Evolutionary conservation across 1,140 invertebrate genomes (phyloP).

Genomic region (Pygmarrhopalites habei): DNA sequence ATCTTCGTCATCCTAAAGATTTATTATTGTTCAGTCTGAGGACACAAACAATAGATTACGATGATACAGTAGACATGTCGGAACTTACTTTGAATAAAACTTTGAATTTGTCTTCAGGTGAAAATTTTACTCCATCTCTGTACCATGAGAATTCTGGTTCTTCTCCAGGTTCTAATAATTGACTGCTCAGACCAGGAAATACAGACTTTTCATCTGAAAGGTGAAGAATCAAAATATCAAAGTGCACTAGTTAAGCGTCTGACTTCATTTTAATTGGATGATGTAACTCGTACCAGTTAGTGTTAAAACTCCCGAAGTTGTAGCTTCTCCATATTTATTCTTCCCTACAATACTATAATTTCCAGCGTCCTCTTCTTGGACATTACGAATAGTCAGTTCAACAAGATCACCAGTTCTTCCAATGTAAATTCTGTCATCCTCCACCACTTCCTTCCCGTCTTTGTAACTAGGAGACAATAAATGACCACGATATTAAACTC

Average conservation of each 20-base stretch:
- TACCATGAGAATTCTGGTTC: conserved; percentile 81
- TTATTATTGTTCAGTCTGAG: background rate
- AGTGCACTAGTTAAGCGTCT: no score
- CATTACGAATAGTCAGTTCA: conserved; percentile 78
- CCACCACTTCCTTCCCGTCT: conserved; percentile 63
- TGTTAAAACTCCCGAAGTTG: conserved; percentile 55
- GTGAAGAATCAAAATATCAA: background rate
- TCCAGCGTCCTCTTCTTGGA: conserved; percentile 71
- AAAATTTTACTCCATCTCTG: conserved; percentile 78
- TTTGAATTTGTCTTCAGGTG: conserved; percentile 88
- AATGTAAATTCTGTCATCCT: conserved; percentile 56
- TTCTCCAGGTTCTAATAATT: conserved; percentile 62
- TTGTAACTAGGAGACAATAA: conserved; percentile 61
- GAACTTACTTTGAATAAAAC: conserved; percentile 64
- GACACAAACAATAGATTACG: background rate
- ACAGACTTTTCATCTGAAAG: conserved; percentile 66
- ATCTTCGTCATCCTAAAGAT: conserved; percentile 73
- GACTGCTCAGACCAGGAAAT: conserved; percentile 60
- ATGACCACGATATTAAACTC: background rate
- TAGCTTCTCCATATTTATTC: conserved; percentile 73
- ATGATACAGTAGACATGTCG: background rate
- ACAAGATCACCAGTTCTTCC: conserved; percentile 66
- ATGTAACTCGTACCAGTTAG: conserved; percentile 4
- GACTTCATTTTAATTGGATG: background rate
- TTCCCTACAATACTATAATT: conserved; percentile 77